Base-by-base conservation (phyloP, 2,113 vertebrate species). In the Otis tarda region DNA sequence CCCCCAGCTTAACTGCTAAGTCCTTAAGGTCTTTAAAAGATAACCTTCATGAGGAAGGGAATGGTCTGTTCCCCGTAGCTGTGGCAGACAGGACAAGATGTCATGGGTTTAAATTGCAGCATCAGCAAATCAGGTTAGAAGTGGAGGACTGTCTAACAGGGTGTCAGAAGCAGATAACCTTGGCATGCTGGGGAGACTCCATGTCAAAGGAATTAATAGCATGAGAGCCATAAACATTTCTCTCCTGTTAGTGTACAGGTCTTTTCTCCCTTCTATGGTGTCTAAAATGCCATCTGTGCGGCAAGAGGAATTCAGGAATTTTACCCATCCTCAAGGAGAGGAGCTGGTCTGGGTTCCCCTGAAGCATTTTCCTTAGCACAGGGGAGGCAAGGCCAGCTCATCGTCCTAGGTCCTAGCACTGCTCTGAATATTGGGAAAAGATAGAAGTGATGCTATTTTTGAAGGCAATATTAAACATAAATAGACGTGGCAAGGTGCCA, bases 401-500 rank as follows among this genome's bases (percentile, higher is more conserved):
- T 53, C 1, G 1, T 82, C 47, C 68, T 69, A 8, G 41, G 55
- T 59, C 56, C 64, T 63, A 73, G 57, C 17, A 41, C 33, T 74
- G 80, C 63, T 60, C 83, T 77, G 74, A 76, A 79, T 85, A 77
- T 17, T 70, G 85, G 49, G 85, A 75, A 83, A 91, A 95, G 59
- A 91, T 6, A 84, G 71, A 70, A 93, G 52, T 2, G 3, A 67
- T 85, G 86, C 89, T 96, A 93, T 95, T 96, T 97, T 85, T 84
- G 74, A 91, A 95, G 78, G 78, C 78, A 89, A 83, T 92, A 84
- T 87, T 57, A 78, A 92, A 63, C 77, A 82, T 53, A 97, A 97
- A 97, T 94, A 96, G 95, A 92, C 43, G 15, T 87, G 95, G 97
- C 91, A 81, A 76, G 63, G 55, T 43, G 81, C 97, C 97, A 96